These are phyloP conservation scores for Sphenodon punctatus DNA, from an alignment of 2,797 vertebrate species.

Conservation along the genomic window DNA sequence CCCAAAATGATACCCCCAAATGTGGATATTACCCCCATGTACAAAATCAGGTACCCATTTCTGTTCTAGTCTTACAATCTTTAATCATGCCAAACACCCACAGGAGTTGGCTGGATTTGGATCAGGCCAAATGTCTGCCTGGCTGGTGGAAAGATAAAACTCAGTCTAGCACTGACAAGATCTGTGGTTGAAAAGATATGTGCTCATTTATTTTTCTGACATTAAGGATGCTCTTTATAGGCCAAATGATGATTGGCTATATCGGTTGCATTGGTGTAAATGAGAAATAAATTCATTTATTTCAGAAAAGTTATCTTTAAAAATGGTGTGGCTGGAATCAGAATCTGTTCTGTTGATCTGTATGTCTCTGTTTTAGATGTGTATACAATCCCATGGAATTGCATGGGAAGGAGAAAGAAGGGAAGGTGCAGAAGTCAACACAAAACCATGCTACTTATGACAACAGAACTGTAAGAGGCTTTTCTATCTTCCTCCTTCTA, in stretches of 20 bases:
- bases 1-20: too few relatives aligned
- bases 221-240: background rate
- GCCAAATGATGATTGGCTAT: background rate
- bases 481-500: conserved; percentile 26
- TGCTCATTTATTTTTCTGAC: background rate
- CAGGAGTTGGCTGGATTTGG: background rate
- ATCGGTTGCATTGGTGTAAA: background rate
- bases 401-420: too few relatives aligned
- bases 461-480: conserved; percentile 29
- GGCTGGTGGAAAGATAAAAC: background rate
- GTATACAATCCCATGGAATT: too few relatives aligned
- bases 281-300: background rate
- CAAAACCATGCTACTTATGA: background rate
- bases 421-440: too few relatives aligned
- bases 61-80: background rate
- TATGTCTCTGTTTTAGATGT: background rate
- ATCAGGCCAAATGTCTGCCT: background rate
- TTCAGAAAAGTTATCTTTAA: background rate
- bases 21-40: too few relatives aligned
- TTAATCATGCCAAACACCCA: background rate
- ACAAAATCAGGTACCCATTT: too few relatives aligned
- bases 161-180: too few relatives aligned
- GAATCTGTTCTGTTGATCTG: background rate
- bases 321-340: background rate
- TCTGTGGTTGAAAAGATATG: background rate